Base-by-base conservation (phyloP, 2,113 vertebrate species). In the Carollia perspicillata region DNA sequence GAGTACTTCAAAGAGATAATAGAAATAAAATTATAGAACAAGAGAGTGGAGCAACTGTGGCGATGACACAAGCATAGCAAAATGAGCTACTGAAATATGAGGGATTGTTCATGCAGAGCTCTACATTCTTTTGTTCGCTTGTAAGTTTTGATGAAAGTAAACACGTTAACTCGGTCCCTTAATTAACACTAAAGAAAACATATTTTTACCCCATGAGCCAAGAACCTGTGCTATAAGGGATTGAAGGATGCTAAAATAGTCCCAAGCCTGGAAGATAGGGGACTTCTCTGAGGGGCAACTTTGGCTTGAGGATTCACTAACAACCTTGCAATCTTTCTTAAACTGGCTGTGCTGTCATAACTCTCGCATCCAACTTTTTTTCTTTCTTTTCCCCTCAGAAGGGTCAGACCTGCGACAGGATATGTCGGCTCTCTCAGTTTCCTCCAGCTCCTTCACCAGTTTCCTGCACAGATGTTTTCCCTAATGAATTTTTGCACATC, bases 11-110 rank as follows among this genome's bases (percentile, higher is more conserved):
- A 89, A 71, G 20, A 72, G 20, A 6, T 63, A 91, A 28, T 35
- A 81, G 55, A 53, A 84, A 74, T 55, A 58, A 84, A 88, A 63
- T 42, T 23, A 58, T 35, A 79, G 35, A 83, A 79, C 49, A 90
- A 81, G 20, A 84, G 20, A 78, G 47, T 30, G 35, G 40, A 66
- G 11, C 14, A 17, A 66, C 60, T 90, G 28, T 10, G 47, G 40
- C 37, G 60, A 37, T 60, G 72, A 40, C 7, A 93, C 17, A 65
- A 72, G 11, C 16, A 47, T 14, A 81, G 37, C 8, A 33, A 92
- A 94, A 89, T 53, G 16, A 63, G 30, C 12, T 71, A 65, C 60
- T 30, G 83, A 80, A 93, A 53, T 63, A 78, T 42, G 49, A 69
- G 37, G 8, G 6, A 40, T 4, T 75, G 12, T 47, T 8, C n/a